Conservation (phyloP, 1,140 invertebrate genomes). For the Scaptomyza hsui region DNA sequence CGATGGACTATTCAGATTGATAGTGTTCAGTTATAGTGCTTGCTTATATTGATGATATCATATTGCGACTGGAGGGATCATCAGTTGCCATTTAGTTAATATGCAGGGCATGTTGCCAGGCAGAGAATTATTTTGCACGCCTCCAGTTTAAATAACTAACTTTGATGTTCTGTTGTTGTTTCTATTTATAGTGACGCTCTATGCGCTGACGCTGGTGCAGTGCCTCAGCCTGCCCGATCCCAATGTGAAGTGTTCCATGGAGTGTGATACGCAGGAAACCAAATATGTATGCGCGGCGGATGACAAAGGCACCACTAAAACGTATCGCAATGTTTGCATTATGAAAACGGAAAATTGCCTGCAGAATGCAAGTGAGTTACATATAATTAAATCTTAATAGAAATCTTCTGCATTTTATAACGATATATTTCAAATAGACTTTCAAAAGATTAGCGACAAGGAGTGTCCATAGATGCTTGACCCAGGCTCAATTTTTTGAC, state of each 20-base stretch:
- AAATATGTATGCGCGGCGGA: conserved; percentile 73
- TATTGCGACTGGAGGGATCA: conserved; percentile 34
- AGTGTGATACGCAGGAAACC: conserved; percentile 70
- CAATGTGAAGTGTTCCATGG: conserved; percentile 73
- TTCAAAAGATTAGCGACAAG: conserved; percentile 80
- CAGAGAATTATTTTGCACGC: conserved; percentile 40
- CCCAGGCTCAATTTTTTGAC: conserved; percentile 2
- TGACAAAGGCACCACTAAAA: conserved; percentile 75
- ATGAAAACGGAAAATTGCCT: conserved; percentile 83
- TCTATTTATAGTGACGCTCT: conserved; percentile 74
- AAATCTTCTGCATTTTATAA: neutral
- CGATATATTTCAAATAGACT: conserved; percentile 47
- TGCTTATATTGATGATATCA: conserved; percentile 67
- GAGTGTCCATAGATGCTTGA: conserved; percentile 76
- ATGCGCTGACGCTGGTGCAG: conserved; percentile 65
- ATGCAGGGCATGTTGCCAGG: conserved; percentile 50
- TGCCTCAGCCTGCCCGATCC: conserved; percentile 70
- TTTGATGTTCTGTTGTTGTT: conserved; percentile 29
- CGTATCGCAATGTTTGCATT: conserved; percentile 78
- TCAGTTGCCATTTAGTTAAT: conserved; percentile 40
- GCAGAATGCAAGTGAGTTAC: conserved; percentile 78
- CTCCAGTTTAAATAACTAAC: conserved; percentile 56
- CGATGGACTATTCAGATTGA: conserved; percentile 12
- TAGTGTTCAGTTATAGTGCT: conserved; percentile 8
- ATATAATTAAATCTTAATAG: neutral